Base-by-base conservation (phyloP, 2,797 vertebrate genomes). In the Poecilia picta region DNA sequence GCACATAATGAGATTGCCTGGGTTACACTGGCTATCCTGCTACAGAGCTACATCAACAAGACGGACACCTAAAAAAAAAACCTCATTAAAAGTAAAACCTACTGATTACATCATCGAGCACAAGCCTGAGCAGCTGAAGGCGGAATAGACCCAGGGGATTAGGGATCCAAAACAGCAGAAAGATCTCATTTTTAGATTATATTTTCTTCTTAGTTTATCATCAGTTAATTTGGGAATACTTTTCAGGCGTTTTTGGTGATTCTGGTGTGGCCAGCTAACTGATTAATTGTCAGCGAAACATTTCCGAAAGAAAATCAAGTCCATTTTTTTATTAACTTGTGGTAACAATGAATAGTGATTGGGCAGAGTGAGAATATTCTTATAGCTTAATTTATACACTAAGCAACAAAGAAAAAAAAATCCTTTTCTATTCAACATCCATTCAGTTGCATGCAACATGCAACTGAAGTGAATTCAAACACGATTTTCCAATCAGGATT, bases 1-100 rank as follows among this genome's bases (percentile, higher is more conserved):
- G 85, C 85, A 85, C 80, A 89, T 92, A 92, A 94, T 86, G 89
- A 85, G 90, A 92, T 93, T 90, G 92, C 87, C 89, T 73, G 28
- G 86, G 87, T 91, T 90, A 82, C 57, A n/a, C 28, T 11, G 78
- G 64, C 68, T 78, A 82, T 84, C 66, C 75, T 81, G 83, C 85
- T 77, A 81, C 80, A 80, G 86, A 79, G 73, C 33, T 73, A 53
- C 51, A 71, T 84, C 84, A 82, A 36, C 73, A 77, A 86, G 84
- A 89, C 59, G 80, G 85, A 88, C 78, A 90, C 81, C 75, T 87
- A 81, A 74, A 82, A 39, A 72, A 72, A 87, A 81, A 78, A 39
- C 73, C 81, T 89, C 83, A 88, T 91, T 92, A 87, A 88, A 91
- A 85, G 15, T 78, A 81, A 86, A 85, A 86, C 80, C 83, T 76